Conservation (phyloP, 2,888 invertebrate species). For the Pollenia angustigena region DNA sequence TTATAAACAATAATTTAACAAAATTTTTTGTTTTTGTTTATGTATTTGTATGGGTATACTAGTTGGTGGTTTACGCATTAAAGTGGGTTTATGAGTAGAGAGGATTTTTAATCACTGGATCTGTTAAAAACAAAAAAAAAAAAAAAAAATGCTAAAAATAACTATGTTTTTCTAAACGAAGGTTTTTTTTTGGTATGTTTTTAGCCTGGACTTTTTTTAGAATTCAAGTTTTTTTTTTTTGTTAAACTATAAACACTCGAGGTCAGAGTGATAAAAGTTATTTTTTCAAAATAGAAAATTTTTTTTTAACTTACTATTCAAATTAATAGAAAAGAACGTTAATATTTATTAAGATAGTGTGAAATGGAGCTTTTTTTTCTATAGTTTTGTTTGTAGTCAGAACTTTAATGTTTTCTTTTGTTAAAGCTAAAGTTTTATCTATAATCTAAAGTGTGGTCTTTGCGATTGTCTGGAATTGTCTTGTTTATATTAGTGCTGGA, state of each 20-base stretch:
- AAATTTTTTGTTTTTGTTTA: not conserved
- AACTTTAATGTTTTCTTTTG: no score
- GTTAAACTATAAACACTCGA: conserved; percentile 29
- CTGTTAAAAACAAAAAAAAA: not conserved
- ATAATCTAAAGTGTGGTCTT: no score
- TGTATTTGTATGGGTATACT: not conserved
- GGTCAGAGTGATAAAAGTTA: conserved; percentile 34
- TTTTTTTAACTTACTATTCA: conserved; percentile 15
- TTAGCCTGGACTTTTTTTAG: not conserved
- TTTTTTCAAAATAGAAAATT: conserved; percentile 13
- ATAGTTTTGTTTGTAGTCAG: no score
- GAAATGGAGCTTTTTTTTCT: no score
- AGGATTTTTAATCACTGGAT: conserved; percentile 45
- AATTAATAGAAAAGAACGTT: no score
- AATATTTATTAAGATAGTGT: no score
- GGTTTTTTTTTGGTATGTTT: not conserved
- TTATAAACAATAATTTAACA: conserved; percentile 65
- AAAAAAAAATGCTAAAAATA: conserved; percentile 21
- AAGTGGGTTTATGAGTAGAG: conserved; percentile 48
- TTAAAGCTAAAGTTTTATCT: no score
- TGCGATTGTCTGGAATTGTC: no score
- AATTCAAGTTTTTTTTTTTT: conserved; percentile 37
- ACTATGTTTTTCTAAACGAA: conserved; percentile 35
- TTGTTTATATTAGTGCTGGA: no score
- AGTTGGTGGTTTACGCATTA: conserved; percentile 41